These are phyloP conservation scores for Megamerina dolium DNA, from an alignment of 2,888 invertebrate genomes.

Conservation along the genomic window DNA sequence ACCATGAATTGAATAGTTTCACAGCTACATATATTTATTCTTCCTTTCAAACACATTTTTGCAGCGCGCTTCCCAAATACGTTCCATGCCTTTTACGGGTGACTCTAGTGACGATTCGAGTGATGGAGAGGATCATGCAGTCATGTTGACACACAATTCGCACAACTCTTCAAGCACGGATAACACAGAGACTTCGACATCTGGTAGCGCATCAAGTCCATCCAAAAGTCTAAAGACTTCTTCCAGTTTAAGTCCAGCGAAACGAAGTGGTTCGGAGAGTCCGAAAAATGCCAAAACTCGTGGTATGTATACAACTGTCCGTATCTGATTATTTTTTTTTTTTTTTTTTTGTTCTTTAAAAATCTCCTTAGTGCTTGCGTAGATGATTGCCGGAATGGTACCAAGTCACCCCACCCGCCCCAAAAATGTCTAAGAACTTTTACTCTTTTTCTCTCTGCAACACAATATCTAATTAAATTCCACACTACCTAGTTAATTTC, in stretches of 20 bases:
- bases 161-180: slow-evolving; percentile 53
- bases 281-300: slow-evolving; percentile 71
- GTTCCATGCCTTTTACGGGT: slow-evolving; percentile 92
- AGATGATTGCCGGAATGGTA: slow-evolving; percentile 19
- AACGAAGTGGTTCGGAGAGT: slow-evolving; percentile 73
- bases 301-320: slow-evolving; percentile 53
- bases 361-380: slow-evolving; percentile 15
- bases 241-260: slow-evolving; percentile 77
- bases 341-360: not conserved
- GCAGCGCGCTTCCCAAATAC: slow-evolving; percentile 87
- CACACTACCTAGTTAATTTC: too few species aligned
- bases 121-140: slow-evolving; percentile 72
- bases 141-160: slow-evolving; percentile 49
- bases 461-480: too few species aligned
- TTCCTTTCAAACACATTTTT: not conserved
- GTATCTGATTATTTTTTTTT: too few species aligned
- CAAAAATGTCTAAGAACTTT: too few species aligned
- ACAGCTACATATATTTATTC: not conserved
- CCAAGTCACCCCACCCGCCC: not conserved
- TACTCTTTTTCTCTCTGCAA: too few species aligned
- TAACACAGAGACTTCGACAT: slow-evolving; percentile 54
- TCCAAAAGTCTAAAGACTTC: slow-evolving; percentile 83
- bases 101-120: slow-evolving; percentile 94
- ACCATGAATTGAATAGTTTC: not conserved
- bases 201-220: slow-evolving; percentile 70